Evolutionary conservation across 2,113 vertebrate genomes (phyloP), one percentile per base, ranked within the genome.

Genomic region (Indicator indicator): DNA sequence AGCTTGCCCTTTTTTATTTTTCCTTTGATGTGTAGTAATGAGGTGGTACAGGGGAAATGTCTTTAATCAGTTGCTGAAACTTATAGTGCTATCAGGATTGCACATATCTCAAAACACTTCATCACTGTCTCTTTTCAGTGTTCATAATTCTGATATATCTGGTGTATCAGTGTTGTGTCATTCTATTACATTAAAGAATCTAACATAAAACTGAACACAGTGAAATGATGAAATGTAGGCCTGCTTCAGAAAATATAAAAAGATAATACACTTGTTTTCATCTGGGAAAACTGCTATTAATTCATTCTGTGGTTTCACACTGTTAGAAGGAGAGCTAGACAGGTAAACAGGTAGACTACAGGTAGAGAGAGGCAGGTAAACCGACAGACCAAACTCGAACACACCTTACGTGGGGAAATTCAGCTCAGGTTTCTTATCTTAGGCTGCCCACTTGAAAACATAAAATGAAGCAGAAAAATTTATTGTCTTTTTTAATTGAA

Each of bases 111-210:
- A 3, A 96, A 97, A 90, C 86, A 92, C 90, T 83, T 97, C 71
- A 92, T 96, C 91, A 95, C 56, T 97, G 89, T 92, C 89, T 95
- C 74, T 94, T 90, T 86, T 83, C 84, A 93, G 86, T 11, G 38
- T 97, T 95, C 95, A 93, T 94, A 97, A 96, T 96, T 97, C 93
- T 96, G 95, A 94, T 92, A 78, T 95, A 90, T 87, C 88, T 95
- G 55, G n/a, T 74, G 81, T 75, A 95, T 88, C 46, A 63, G 83
- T 94, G 84, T 95, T 93, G 91, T 91, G 55, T 88, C 91, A 96
- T 93, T 97, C 93, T 93, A 95, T 96, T 97, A 95, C 94, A 95
- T 97, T 95, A 96, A 95, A 94, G 94, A 96, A 92, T 79, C 36
- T 91, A 94, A 90, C 78, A 74, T 94, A 97, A 94, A 93, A 80